A percentile compares a stretch with the other conserved stretches of the same genome.
Evolutionary conservation across 2,888 invertebrate genomes (phyloP).

Genomic region (Xanthorhoe designata): DNA sequence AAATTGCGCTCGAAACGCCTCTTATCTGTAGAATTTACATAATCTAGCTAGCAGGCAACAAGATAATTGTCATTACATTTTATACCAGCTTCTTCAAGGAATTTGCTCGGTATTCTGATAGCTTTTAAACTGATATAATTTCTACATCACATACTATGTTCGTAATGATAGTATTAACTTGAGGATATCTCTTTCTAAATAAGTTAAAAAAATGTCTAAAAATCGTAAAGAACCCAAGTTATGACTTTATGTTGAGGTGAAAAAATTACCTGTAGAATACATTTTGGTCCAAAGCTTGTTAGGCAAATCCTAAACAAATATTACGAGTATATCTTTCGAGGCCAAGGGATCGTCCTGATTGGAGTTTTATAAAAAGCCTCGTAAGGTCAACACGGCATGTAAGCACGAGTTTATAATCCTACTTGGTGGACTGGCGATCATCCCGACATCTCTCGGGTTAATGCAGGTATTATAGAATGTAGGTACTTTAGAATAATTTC

Average conservation of each 20-base stretch:
- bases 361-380: slow-evolving; percentile 21
- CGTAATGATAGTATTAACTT: neutral
- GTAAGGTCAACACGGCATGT: slow-evolving; percentile 10
- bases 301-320: slow-evolving; percentile 36
- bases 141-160: no score
- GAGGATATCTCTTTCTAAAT: no score
- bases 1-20: neutral
- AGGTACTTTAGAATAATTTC: no score
- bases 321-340: slow-evolving; percentile 8
- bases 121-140: no score
- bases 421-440: no score
- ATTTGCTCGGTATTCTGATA: no score
- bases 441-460: no score
- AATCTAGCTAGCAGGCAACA: neutral
- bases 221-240: neutral
- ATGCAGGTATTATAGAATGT: no score
- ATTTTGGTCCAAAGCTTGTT: slow-evolving; percentile 30
- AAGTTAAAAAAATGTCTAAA: no score
- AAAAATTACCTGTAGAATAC: slow-evolving; percentile 8
- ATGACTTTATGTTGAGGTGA: slow-evolving; percentile 7
- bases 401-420: neutral
- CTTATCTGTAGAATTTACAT: neutral
- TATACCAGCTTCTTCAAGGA: neutral
- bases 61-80: slow-evolving; percentile 1
- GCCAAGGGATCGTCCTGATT: slow-evolving; percentile 24